phyloP scores from a whole-genome alignment of 2,888 invertebrate genomes.

The Synanthedon formicaeformis region DNA sequence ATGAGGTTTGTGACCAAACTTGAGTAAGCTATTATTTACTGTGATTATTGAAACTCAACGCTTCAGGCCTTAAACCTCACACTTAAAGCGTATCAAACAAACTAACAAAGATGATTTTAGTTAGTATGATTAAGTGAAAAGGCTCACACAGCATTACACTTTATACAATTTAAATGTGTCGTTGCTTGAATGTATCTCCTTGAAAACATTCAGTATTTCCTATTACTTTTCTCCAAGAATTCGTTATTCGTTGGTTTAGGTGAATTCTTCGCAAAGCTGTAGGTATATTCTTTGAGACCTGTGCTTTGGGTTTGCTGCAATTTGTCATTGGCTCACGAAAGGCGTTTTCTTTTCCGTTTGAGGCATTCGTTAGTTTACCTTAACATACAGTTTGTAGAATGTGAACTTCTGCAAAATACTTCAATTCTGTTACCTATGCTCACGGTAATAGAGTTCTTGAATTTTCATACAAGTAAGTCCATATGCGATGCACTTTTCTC shows the following conservation, averaged over 20 bases:
- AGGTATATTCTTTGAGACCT: neutral
- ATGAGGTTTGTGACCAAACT: too few species aligned
- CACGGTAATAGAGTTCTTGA: neutral
- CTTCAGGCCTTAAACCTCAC: too few species aligned
- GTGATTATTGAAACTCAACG: too few species aligned
- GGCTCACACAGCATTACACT: too few species aligned
- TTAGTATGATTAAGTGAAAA: neutral
- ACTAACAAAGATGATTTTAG: neutral
- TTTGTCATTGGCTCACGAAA: constrained; percentile 15
- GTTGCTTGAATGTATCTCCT: neutral
- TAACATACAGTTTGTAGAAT: neutral
- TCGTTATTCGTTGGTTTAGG: neutral
- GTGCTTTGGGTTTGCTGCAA: constrained; percentile 11
- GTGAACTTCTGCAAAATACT: neutral
- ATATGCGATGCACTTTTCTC: neutral
- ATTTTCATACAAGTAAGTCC: neutral
- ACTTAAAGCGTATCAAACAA: too few species aligned
- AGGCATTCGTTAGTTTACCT: neutral
- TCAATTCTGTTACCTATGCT: neutral
- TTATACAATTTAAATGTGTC: neutral
- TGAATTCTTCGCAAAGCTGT: neutral
- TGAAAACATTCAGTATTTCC: neutral
- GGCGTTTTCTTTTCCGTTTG: neutral
- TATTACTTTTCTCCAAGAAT: neutral
- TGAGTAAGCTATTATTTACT: too few species aligned